Percentiles rank a stretch among this genome's conserved stretches.
These are phyloP conservation scores for Himalopsyche phryganea DNA, from an alignment of 1,140 invertebrate genomes.

Conservation along the genomic window DNA sequence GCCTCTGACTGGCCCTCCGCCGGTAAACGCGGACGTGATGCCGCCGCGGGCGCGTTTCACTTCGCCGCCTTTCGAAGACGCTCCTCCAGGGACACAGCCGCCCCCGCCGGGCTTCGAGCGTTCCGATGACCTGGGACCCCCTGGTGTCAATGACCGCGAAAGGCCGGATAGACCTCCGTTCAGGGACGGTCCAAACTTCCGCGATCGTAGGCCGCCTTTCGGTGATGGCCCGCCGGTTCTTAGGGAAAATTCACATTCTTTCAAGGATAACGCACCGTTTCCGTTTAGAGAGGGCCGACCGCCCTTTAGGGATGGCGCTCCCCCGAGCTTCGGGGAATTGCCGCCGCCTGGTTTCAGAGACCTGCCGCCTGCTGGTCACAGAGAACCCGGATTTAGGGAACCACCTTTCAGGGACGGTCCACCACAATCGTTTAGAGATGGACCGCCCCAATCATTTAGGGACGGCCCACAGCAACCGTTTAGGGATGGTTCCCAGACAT, in stretches of 20 bases:
- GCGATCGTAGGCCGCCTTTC: constrained; percentile 38
- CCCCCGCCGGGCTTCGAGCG: constrained; percentile 54
- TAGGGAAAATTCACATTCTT: constrained; percentile 33
- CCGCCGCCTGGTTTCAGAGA: constrained; percentile 1
- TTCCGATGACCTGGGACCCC: constrained; percentile 40
- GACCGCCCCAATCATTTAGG: constrained; percentile 21
- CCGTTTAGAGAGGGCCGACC: constrained; percentile 37
- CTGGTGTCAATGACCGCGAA: constrained; percentile 39
- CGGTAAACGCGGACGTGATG: constrained; percentile 40
- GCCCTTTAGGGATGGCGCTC: constrained; percentile 31
- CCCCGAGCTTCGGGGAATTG: constrained; percentile 14
- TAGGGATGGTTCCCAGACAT: constrained; percentile 40
- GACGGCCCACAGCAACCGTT: constrained; percentile 27
- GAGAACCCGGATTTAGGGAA: constrained; percentile 16
- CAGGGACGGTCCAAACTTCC: constrained; percentile 15
- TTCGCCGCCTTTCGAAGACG: constrained; percentile 45
- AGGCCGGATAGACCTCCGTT: constrained; percentile 40
- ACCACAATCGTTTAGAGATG: constrained; percentile 37
- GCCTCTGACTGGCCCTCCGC: constrained; percentile 4
- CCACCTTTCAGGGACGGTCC: constrained; percentile 12
- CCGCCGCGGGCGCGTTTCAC: constrained; percentile 44
- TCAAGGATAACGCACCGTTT: constrained; percentile 38
- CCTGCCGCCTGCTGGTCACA: constrained; percentile 13
- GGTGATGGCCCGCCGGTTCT: constrained; percentile 37
- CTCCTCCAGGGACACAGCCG: constrained; percentile 50